phyloP scores from a whole-genome alignment of 1,140 invertebrate species.

The Pararge aegeria region DNA sequence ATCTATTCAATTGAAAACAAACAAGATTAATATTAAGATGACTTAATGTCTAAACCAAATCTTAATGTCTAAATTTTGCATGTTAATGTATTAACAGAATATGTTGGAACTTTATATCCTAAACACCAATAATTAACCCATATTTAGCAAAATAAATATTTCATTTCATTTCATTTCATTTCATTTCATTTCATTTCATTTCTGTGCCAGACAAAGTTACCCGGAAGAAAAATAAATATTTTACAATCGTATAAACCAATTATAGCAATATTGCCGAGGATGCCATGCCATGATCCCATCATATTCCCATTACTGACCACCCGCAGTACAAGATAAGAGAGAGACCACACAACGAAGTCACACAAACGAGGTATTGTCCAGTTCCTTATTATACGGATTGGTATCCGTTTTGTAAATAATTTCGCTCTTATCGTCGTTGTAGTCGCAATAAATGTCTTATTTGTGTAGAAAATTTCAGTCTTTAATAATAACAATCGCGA shows the following conservation, averaged over 20 bases:
- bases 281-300: constrained; percentile 11
- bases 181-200: background rate
- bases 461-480: too few relatives aligned
- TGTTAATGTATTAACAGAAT: too few relatives aligned
- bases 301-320: constrained; percentile 8
- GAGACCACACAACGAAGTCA: background rate
- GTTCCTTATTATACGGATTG: background rate
- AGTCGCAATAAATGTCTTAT: too few relatives aligned
- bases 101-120: too few relatives aligned
- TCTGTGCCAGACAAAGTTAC: background rate
- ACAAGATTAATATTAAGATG: too few relatives aligned
- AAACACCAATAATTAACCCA: too few relatives aligned
- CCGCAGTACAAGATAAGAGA: constrained; percentile 1
- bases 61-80: too few relatives aligned
- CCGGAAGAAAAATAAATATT: background rate
- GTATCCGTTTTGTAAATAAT: background rate
- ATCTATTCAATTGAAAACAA: too few relatives aligned
- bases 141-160: too few relatives aligned
- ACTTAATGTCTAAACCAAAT: too few relatives aligned
- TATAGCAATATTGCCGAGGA: constrained; percentile 1
- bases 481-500: too few relatives aligned
- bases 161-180: too few relatives aligned
- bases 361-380: constrained; percentile 3
- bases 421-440: background rate
- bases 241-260: constrained; percentile 11